Evolutionary conservation across 2,797 vertebrate genomes (phyloP).

Genomic region (Percopsis omiscomaycus): DNA sequence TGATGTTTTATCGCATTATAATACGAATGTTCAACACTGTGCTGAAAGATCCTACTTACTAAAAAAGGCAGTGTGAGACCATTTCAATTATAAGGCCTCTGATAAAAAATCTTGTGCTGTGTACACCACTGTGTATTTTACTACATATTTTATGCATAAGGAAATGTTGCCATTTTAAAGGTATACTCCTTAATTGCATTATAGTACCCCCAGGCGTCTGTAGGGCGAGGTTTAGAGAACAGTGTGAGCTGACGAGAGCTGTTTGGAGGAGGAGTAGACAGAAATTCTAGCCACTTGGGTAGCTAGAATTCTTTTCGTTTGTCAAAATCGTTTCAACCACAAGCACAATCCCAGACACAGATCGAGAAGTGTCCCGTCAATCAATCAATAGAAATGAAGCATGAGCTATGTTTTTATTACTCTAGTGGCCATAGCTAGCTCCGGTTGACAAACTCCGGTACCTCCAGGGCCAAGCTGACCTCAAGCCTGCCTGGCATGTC

Average conservation of each 20-base stretch:
- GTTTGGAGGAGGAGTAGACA: too few relatives aligned
- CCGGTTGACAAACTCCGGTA: slow-evolving; percentile 84
- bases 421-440: slow-evolving; percentile 69
- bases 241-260: too few relatives aligned
- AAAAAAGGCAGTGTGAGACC: slow-evolving; percentile 19
- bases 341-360: neutral
- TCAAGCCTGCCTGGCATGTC: slow-evolving; percentile 87
- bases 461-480: slow-evolving; percentile 81
- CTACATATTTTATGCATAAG: neutral
- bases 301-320: too few relatives aligned
- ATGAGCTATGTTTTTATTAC: slow-evolving; percentile 40
- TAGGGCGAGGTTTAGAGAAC: too few relatives aligned
- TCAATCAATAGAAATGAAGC: slow-evolving; percentile 32
- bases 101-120: neutral
- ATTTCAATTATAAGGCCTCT: neutral
- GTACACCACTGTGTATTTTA: neutral
- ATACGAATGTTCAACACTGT: neutral
- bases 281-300: too few relatives aligned
- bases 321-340: slow-evolving; percentile 20
- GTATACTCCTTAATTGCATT: too few relatives aligned
- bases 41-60: neutral
- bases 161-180: slow-evolving; percentile 9
- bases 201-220: too few relatives aligned
- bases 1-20: neutral
- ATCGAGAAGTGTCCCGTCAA: too few relatives aligned